Base-by-base conservation (phyloP, 2,888 invertebrate species). In the Laspeyria flexula region DNA sequence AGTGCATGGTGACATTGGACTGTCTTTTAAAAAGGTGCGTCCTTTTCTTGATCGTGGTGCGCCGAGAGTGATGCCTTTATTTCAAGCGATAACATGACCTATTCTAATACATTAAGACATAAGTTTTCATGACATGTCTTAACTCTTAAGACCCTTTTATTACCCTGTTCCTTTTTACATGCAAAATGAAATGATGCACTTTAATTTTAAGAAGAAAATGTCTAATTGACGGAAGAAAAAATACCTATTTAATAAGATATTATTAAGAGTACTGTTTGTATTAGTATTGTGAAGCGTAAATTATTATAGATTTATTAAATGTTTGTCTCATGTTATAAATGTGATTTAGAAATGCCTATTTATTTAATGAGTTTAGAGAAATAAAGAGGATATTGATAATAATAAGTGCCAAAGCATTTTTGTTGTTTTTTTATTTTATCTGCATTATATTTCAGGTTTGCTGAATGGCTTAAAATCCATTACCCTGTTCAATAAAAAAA, bases 351-450 rank as follows among this genome's bases (percentile, higher is more conserved):
- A 56, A 45, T 47, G 54, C 54, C 55, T 67, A 63, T 60, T 63
- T 60, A 63, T 66, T 63, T 15, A 38, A 31, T 43, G 48, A 48
- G 30, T 33, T 16, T 30, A 51, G 15, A 11, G 13, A 39, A 55
- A 47, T 52, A 49, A 54, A 48, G 7, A 18, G 54, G 38, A 58
- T 58, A 54, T 66, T 35, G 56, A 49, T 62, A 55, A 29, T 12
- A 55, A 27, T 59, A 67, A 60, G 55, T 67, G 64, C 68, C 71
- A 71, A 67, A 67, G 64, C 51, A 43, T 23, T 16, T 4, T 1
- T 18, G 39, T 34, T 11, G 21, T 33, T 53, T 46, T 15, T 40
- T 25, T 3, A 18, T 7, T 25, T 25, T 25, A 1, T 7, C 25
- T 25, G 4, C 9, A 25, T 25, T 25, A 25, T 25, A 3, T 25